These are phyloP conservation scores for Malacoraja senta DNA, from an alignment of 2,797 vertebrate genomes.

Conservation along the genomic window DNA sequence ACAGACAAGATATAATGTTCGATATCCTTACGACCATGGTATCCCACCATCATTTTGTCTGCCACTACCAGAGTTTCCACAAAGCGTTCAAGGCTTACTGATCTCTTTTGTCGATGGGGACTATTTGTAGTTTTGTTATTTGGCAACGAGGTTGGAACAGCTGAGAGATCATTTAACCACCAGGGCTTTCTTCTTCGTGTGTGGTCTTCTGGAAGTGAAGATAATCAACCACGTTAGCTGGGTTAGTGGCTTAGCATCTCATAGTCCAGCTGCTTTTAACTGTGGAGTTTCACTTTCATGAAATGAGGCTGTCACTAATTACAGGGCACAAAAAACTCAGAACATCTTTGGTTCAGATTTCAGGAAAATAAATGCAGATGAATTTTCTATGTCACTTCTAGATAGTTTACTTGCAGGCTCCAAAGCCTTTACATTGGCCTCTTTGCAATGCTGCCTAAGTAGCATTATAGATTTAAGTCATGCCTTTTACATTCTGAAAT, in stretches of 20 bases:
- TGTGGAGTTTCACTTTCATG: slow-evolving; percentile 39
- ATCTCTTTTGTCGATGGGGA: slow-evolving; percentile 71
- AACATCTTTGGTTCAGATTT: neutral
- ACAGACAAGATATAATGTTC: slow-evolving; percentile 97
- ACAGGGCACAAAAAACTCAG: neutral
- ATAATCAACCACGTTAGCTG: slow-evolving; percentile 48
- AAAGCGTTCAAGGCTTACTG: slow-evolving; percentile 88
- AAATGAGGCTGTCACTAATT: slow-evolving; percentile 27
- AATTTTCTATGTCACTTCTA: neutral
- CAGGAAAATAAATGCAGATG: neutral
- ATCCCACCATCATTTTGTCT: slow-evolving; percentile 99
- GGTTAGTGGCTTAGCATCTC: slow-evolving; percentile 43
- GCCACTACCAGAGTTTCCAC: slow-evolving; percentile 96
- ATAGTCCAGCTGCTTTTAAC: slow-evolving; percentile 41
- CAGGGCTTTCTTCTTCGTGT: slow-evolving; percentile 50
- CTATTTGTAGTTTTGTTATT: slow-evolving; percentile 51
- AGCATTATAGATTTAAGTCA: neutral
- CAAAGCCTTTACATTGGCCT: neutral
- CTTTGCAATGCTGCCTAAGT: neutral
- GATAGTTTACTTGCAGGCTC: neutral
- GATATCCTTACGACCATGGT: slow-evolving; percentile 96
- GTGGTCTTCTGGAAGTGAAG: slow-evolving; percentile 65
- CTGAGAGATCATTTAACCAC: slow-evolving; percentile 32
- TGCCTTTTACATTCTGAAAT: neutral
- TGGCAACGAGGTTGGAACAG: slow-evolving; percentile 44